These are phyloP conservation scores for Aspidoscelis tigris DNA, from an alignment of 2,113 vertebrate genomes.

Conservation along the genomic window DNA sequence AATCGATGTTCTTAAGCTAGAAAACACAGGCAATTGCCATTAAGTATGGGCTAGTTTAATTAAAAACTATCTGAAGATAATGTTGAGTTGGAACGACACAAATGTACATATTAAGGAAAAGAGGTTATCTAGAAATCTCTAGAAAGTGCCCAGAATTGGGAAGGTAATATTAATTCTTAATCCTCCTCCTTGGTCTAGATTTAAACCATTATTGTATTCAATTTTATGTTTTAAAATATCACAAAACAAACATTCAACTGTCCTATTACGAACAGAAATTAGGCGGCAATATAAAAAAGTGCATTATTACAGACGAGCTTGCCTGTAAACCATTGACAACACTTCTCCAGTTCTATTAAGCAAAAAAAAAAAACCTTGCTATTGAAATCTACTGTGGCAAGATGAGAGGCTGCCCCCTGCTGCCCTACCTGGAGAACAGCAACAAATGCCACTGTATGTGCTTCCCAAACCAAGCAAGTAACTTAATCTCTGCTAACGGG, in stretches of 20 bases:
- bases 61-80: conserved; percentile 26
- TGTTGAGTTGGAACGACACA: conserved; percentile 23
- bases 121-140: background rate
- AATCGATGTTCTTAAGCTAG: conserved; percentile 43
- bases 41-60: conserved; percentile 22
- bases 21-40: conserved; percentile 29
- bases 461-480: conserved; percentile 16
- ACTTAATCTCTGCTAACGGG: background rate
- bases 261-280: conserved; percentile 14
- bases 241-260: background rate
- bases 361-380: conserved; percentile 36
- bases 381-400: background rate
- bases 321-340: conserved; percentile 34
- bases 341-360: conserved; percentile 17
- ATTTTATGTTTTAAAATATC: background rate
- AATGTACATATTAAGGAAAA: background rate
- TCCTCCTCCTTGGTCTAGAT: background rate
- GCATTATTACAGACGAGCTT: conserved; percentile 33
- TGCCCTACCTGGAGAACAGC: conserved; percentile 63
- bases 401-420: conserved; percentile 61
- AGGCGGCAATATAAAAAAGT: conserved; percentile 47
- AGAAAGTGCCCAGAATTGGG: background rate
- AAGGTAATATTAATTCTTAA: background rate
- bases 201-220: background rate
- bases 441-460: conserved; percentile 48